Conservation (phyloP, 2,113 vertebrate genomes). For the Lagenorhynchus albirostris region DNA sequence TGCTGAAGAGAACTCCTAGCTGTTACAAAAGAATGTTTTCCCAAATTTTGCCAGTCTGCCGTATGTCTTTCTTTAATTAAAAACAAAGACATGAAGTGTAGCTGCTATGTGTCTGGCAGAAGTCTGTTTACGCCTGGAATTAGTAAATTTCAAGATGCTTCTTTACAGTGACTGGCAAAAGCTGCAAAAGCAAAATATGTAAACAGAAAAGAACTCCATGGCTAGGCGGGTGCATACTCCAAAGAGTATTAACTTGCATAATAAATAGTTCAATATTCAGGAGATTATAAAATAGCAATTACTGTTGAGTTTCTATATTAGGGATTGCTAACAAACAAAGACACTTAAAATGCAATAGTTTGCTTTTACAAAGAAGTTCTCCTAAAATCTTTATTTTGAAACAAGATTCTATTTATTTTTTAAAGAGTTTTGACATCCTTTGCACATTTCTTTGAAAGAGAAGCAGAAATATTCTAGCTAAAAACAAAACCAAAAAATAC, state of each 20-base stretch:
- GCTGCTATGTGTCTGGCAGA: slow-evolving; percentile 12
- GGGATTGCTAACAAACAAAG: slow-evolving; percentile 47
- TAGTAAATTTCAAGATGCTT: slow-evolving; percentile 58
- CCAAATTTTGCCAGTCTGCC: slow-evolving; percentile 27
- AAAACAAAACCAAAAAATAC: background rate
- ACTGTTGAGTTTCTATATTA: slow-evolving; percentile 47
- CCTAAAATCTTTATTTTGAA: slow-evolving; percentile 57
- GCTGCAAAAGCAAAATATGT: slow-evolving; percentile 54
- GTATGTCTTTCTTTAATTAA: slow-evolving; percentile 43
- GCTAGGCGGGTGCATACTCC: slow-evolving; percentile 20
- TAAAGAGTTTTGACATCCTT: slow-evolving; percentile 41
- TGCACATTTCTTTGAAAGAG: slow-evolving; percentile 34
- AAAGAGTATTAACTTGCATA: slow-evolving; percentile 58
- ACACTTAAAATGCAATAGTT: slow-evolving; percentile 33
- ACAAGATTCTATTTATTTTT: slow-evolving; percentile 51
- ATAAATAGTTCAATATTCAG: slow-evolving; percentile 69
- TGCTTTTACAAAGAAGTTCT: slow-evolving; percentile 50
- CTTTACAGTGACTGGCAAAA: slow-evolving; percentile 41
- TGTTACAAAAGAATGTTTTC: background rate
- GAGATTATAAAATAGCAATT: slow-evolving; percentile 71
- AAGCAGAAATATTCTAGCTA: slow-evolving; percentile 23
- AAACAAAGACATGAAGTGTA: slow-evolving; percentile 54
- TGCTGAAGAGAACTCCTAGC: slow-evolving; percentile 10
- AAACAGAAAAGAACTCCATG: slow-evolving; percentile 45
- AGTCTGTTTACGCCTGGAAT: slow-evolving; percentile 41